Conservation (phyloP, 2,113 vertebrate species). For the Lampris megalopsis region DNA sequence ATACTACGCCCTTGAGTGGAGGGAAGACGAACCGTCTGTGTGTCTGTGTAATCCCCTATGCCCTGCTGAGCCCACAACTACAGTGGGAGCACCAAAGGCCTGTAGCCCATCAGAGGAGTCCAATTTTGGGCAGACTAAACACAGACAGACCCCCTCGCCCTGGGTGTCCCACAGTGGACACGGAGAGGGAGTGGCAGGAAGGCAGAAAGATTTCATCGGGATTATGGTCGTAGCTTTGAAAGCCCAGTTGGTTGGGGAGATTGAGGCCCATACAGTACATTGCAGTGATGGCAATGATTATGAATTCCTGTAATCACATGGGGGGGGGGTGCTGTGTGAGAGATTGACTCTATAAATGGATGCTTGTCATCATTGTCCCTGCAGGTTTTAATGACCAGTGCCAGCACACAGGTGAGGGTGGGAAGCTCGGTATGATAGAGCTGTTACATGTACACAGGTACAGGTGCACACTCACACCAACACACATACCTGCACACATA, state of each 20-base stretch:
- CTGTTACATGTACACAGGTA: neutral
- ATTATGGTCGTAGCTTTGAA: conserved; percentile 37
- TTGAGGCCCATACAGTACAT: conserved; percentile 10
- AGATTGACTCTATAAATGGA: conserved; percentile 39
- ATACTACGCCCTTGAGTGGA: neutral
- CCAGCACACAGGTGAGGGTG: conserved; percentile 35
- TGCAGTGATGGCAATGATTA: conserved; percentile 37
- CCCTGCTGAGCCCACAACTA: conserved; percentile 44
- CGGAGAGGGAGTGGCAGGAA: neutral
- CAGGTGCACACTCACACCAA: neutral
- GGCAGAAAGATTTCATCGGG: conserved; percentile 12
- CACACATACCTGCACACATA: neutral
- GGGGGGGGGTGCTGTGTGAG: conserved; percentile 32
- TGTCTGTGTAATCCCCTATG: conserved; percentile 54
- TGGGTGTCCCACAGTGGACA: conserved; percentile 29
- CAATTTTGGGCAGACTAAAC: conserved; percentile 40
- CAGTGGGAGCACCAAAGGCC: conserved; percentile 40
- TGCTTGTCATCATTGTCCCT: conserved; percentile 30
- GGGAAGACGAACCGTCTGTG: conserved; percentile 34
- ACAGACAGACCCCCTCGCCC: conserved; percentile 47
- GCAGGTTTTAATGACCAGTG: conserved; percentile 42
- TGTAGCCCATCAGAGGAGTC: conserved; percentile 21
- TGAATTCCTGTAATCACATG: conserved; percentile 10
- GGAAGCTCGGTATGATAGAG: conserved; percentile 22
- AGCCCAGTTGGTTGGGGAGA: conserved; percentile 31